Percentiles rank a stretch among this genome's conserved stretches.
phyloP scores from a whole-genome alignment of 2,113 vertebrate species.

The Manacus vitellinus region DNA sequence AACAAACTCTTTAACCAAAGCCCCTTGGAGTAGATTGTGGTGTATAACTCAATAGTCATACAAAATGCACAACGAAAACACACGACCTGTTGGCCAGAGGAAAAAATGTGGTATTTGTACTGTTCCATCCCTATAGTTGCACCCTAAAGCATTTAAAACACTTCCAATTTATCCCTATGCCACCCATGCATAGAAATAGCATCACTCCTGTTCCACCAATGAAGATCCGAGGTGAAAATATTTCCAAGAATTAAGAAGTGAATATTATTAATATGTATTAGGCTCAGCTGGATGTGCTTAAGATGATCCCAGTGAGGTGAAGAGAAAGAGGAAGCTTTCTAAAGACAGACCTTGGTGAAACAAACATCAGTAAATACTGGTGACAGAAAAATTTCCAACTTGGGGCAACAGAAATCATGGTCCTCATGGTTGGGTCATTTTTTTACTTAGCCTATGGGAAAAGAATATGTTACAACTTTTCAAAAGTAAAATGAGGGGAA shows the following conservation, averaged over 20 bases:
- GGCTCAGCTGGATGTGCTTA: background rate
- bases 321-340: background rate
- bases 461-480: background rate
- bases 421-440: background rate
- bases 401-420: background rate
- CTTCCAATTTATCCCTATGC: background rate
- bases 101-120: background rate
- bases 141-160: background rate
- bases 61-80: background rate
- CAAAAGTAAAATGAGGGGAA: background rate
- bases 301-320: background rate
- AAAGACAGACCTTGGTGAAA: background rate
- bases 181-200: background rate
- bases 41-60: slow-evolving; percentile 7
- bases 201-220: background rate
- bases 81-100: background rate
- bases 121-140: background rate
- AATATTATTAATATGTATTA: background rate
- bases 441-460: background rate
- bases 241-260: background rate
- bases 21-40: background rate
- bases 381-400: background rate
- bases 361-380: background rate
- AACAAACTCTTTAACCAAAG: background rate
- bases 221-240: background rate